Conservation (phyloP, 2,888 invertebrate species). For the Drosophila setosimentum region DNA sequence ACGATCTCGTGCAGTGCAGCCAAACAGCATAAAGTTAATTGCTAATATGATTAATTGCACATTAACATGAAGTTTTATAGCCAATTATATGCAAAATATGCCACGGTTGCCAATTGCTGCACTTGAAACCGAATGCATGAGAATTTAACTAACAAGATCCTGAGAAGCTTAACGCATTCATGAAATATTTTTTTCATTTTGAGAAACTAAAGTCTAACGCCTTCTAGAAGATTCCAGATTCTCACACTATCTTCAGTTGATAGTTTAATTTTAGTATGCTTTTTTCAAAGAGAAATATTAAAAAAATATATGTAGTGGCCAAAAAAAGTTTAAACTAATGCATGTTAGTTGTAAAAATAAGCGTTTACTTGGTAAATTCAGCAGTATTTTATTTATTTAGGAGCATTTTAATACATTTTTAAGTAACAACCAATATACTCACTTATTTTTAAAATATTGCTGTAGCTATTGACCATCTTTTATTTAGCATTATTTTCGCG, state of each 20-base stretch:
- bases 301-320: background rate
- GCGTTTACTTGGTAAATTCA: background rate
- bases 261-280: background rate
- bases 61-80: slow-evolving; percentile 84
- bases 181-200: background rate
- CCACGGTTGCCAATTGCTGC: slow-evolving; percentile 65
- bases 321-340: too few species aligned
- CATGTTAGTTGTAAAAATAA: background rate
- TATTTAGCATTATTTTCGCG: background rate
- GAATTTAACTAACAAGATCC: slow-evolving; percentile 40
- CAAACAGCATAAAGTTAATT: slow-evolving; percentile 82
- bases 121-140: slow-evolving; percentile 51
- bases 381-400: background rate
- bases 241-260: background rate
- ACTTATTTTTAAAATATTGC: background rate
- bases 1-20: slow-evolving; percentile 80
- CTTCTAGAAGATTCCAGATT: background rate
- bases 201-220: background rate
- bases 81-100: slow-evolving; percentile 83
- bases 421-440: background rate
- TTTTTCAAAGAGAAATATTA: background rate
- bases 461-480: slow-evolving; percentile 15
- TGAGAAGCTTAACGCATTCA: slow-evolving; percentile 1
- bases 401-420: background rate
- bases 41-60: slow-evolving; percentile 84